Base-by-base conservation (phyloP, 2,113 vertebrate species). In the Passer montanus region DNA sequence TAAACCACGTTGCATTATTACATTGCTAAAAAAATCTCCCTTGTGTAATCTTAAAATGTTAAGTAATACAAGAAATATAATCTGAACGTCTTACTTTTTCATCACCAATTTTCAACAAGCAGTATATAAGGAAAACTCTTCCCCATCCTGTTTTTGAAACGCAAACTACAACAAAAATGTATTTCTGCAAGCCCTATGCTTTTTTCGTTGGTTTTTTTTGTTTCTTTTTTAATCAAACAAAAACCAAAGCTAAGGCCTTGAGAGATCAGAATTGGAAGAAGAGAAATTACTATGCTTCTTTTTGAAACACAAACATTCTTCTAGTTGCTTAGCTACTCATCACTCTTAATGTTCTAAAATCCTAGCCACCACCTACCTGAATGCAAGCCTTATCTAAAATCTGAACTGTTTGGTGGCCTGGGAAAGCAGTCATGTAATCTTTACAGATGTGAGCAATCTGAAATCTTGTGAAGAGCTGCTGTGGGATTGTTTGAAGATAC, bases 181-280 rank as follows among this genome's bases (percentile, higher is more conserved):
- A 62, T 94, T 94, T 96, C 96, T 95, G 89, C 94, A 95, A 92
- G 94, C 95, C 90, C 90, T 90, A 80, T 8, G 1, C 8, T 15
- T 58, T 64, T 21, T 64, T 35, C 1, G 2, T 18, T 5, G 46
- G 28, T 6, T n/a, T 58, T 41, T 59, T 72, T 52, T 19, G 5
- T 27, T 30, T 9, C 7, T 62, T 74, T 68, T 62, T 58, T 28
- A 74, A 62, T 47, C 37, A 44, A 64, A 44, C 20, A 27, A 85
- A 76, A 72, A 49, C 0, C 12, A 70, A 58, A 74, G 33, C 55
- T 77, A 26, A 88, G 49, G 9, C 70, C 89, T 7, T 53, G 49
- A 89, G 63, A 74, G 39, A 77, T 70, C 24, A 46, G 55, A 72
- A 13, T 53, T 76, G 46, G 46, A 90, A 90, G 72, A 56, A 41